phyloP scores from a whole-genome alignment of 2,888 invertebrate species.

The Epistrophe eligans region DNA sequence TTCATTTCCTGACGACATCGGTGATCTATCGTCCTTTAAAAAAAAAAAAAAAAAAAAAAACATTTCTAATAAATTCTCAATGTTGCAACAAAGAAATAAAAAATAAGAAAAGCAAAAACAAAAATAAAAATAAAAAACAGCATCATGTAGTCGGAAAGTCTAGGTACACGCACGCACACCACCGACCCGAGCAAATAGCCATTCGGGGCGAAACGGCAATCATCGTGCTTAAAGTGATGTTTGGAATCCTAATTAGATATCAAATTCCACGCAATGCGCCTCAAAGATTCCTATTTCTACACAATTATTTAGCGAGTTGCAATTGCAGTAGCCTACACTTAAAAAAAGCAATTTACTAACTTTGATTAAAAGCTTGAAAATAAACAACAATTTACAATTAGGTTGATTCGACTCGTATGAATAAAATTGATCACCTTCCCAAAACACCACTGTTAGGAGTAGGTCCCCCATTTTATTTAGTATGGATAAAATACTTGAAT shows the following conservation, averaged over 20 bases:
- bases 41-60: conserved; percentile 53
- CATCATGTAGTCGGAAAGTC: conserved; percentile 55
- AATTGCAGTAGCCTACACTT: neutral
- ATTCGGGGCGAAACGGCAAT: conserved; percentile 68
- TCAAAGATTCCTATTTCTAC: conserved; percentile 66
- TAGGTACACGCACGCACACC: conserved; percentile 29
- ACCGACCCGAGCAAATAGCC: conserved; percentile 45
- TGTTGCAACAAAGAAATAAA: conserved; percentile 5
- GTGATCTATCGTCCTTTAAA: conserved; percentile 82
- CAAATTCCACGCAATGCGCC: conserved; percentile 68
- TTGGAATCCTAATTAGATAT: conserved; percentile 77
- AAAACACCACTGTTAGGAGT: too few species aligned
- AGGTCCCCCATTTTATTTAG: too few species aligned
- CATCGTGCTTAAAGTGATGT: conserved; percentile 75
- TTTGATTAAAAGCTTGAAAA: neutral
- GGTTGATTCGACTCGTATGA: too few species aligned
- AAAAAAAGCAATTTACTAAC: neutral
- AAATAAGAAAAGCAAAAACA: neutral
- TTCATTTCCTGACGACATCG: conserved; percentile 82
- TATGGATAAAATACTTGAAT: too few species aligned
- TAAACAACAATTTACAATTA: too few species aligned
- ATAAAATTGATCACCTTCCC: too few species aligned
- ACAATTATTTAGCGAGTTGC: neutral
- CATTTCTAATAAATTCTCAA: conserved; percentile 44
- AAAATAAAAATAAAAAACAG: neutral